These are phyloP conservation scores for Gymnoscelis rufifasciata DNA, from an alignment of 2,888 invertebrate genomes.

Conservation along the genomic window DNA sequence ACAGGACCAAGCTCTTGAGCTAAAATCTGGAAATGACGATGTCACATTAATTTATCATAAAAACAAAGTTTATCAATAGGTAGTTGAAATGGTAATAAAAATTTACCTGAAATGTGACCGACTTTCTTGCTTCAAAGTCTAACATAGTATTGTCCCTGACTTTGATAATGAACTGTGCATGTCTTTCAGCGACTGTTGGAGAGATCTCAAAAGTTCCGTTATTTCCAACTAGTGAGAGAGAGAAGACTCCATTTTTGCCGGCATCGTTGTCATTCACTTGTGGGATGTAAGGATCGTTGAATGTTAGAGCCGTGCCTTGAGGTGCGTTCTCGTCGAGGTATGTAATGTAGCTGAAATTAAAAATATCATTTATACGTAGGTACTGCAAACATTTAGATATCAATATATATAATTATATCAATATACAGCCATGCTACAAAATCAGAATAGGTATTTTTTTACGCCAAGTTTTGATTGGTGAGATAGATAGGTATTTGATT, in stretches of 20 bases:
- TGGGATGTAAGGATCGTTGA: conserved; percentile 84
- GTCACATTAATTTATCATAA: too few relatives aligned
- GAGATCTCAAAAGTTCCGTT: conserved; percentile 93
- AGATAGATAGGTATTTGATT: too few relatives aligned
- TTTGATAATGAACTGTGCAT: conserved; percentile 87
- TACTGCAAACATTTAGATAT: too few relatives aligned
- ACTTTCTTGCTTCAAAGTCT: conserved; percentile 90
- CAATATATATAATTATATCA: too few relatives aligned
- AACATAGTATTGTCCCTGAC: conserved; percentile 89
- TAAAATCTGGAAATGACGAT: conserved; percentile 75
- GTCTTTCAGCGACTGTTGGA: conserved; percentile 89
- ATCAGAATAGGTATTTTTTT: too few relatives aligned
- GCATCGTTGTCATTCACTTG: conserved; percentile 87
- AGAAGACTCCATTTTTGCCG: conserved; percentile 91
- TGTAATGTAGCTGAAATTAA: conserved; percentile 86
- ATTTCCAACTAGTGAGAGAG: conserved; percentile 86
- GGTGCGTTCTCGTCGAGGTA: conserved; percentile 89
- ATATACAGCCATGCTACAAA: too few relatives aligned
- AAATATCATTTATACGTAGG: too few relatives aligned
- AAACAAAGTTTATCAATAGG: too few relatives aligned
- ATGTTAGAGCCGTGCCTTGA: conserved; percentile 86
- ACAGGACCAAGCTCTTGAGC: conserved; percentile 90
- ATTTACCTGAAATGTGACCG: conserved; percentile 85
- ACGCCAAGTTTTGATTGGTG: too few relatives aligned
- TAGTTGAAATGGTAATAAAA: neutral